Conservation (phyloP, 2,888 invertebrate species). For the Brenthis hecate region DNA sequence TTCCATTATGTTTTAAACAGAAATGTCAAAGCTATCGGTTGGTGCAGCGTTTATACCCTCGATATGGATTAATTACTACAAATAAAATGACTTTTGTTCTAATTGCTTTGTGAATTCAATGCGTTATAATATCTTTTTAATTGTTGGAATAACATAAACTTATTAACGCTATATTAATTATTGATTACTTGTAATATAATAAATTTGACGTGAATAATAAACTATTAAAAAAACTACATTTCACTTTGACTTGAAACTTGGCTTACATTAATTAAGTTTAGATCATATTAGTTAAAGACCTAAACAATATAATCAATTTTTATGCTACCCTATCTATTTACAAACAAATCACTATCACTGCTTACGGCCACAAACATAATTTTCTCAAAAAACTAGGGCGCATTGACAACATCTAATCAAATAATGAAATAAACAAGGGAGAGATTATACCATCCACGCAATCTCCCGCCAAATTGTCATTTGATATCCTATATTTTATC, state of each 20-base stretch:
- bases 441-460: constrained; percentile 61
- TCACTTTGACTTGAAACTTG: too few species aligned
- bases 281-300: background rate
- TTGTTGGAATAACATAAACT: too few species aligned
- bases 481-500: constrained; percentile 64
- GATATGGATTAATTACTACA: constrained; percentile 30
- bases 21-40: constrained; percentile 77
- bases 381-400: constrained; percentile 58
- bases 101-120: constrained; percentile 3
- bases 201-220: too few species aligned
- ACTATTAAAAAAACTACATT: too few species aligned
- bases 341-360: constrained; percentile 33
- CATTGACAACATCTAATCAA: constrained; percentile 55
- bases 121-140: too few species aligned
- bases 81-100: constrained; percentile 21
- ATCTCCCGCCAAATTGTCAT: constrained; percentile 72
- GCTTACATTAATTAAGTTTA: too few species aligned
- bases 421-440: constrained; percentile 71
- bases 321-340: background rate
- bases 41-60: constrained; percentile 51
- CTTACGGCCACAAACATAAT: constrained; percentile 49
- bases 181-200: too few species aligned
- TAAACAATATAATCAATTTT: constrained; percentile 7
- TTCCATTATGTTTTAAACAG: constrained; percentile 80
- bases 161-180: too few species aligned